phyloP scores from a whole-genome alignment of 1,140 invertebrate species.

The Brachionus asplanchnoidis region DNA sequence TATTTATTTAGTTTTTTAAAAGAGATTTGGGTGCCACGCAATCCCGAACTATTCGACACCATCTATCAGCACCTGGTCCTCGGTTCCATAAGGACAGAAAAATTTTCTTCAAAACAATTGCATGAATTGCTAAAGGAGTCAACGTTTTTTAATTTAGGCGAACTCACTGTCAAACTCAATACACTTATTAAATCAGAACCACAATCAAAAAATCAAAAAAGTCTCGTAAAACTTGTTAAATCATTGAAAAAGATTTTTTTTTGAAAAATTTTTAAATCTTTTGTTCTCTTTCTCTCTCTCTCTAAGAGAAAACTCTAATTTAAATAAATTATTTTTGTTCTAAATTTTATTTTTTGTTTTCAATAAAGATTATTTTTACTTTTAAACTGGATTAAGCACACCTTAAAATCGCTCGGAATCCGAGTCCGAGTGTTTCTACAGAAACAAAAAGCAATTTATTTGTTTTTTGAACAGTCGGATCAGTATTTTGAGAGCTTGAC shows the following conservation, averaged over 20 bases:
- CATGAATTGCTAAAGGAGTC: background rate
- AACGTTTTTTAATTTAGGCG: background rate
- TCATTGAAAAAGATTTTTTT: background rate
- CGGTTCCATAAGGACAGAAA: background rate
- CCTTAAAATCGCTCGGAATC: background rate
- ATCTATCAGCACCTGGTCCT: background rate
- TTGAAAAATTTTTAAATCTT: background rate
- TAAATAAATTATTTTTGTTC: background rate
- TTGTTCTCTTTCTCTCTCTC: background rate
- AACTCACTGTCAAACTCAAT: background rate
- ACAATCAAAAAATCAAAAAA: background rate
- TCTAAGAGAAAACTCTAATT: background rate
- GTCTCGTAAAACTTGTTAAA: background rate
- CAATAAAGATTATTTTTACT: background rate
- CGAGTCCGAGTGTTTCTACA: background rate
- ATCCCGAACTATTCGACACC: background rate
- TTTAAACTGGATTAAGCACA: background rate
- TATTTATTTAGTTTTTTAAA: background rate
- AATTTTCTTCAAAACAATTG: background rate
- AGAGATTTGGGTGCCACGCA: conserved; percentile 7
- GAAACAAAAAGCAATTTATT: background rate
- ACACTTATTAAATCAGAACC: background rate
- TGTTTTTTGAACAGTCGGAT: background rate
- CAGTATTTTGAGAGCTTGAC: background rate
- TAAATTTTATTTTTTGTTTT: background rate